Evolutionary conservation across 2,113 vertebrate species (phyloP).

Genomic region (Rattus rattus): DNA sequence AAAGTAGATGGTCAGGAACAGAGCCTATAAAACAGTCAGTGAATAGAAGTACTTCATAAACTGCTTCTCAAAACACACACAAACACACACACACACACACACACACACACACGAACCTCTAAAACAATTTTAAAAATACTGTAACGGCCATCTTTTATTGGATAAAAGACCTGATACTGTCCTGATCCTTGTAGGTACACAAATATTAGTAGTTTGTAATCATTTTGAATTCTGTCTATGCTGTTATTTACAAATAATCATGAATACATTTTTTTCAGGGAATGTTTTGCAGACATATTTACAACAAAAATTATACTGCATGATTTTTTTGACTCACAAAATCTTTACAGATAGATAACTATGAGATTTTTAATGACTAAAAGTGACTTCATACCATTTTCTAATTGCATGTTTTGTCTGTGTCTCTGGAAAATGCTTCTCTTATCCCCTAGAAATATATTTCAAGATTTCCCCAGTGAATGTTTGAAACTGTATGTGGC

Average conservation of each 20-base stretch:
- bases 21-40: conserved; percentile 49
- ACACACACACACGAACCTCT: too few relatives aligned
- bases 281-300: not conserved
- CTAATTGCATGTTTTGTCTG: not conserved
- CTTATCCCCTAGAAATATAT: not conserved
- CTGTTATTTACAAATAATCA: too few relatives aligned
- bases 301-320: not conserved
- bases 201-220: not conserved
- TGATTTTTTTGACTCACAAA: not conserved
- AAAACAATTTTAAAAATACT: too few relatives aligned
- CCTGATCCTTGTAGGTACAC: not conserved
- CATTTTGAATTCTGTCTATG: not conserved
- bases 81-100: not conserved
- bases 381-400: not conserved
- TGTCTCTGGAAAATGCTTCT: not conserved
- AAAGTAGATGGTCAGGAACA: not conserved
- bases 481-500: not conserved
- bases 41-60: not conserved
- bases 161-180: too few relatives aligned
- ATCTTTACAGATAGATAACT: not conserved
- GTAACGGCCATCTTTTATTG: too few relatives aligned
- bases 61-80: not conserved
- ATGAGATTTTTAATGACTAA: not conserved
- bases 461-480: not conserved
- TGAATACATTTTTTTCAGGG: not conserved